Evolutionary conservation across 2,113 vertebrate species (phyloP).

Genomic region (Dromiciops gliroides): DNA sequence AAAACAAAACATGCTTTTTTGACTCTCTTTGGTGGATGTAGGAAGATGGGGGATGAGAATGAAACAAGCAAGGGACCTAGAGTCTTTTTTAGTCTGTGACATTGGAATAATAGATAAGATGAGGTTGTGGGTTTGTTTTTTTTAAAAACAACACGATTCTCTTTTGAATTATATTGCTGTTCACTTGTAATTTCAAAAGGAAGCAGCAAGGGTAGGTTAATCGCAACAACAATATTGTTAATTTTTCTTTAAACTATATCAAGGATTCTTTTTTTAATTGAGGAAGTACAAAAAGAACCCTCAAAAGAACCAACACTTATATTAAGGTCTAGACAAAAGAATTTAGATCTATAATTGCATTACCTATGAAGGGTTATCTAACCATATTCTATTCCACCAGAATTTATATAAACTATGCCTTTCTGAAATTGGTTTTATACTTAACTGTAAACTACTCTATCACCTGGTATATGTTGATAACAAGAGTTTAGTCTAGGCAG

Average conservation of each 20-base stretch:
- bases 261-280: not conserved
- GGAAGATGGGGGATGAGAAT: not conserved
- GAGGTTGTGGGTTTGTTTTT: not conserved
- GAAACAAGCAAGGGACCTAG: not conserved
- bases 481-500: not conserved
- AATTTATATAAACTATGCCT: not conserved
- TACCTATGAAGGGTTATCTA: not conserved
- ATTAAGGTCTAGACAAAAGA: not conserved
- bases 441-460: not conserved
- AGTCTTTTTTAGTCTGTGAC: not conserved
- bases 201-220: not conserved
- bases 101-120: not conserved
- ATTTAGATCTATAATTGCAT: not conserved
- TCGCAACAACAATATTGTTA: not conserved
- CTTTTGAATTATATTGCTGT: not conserved
- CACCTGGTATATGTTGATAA: not conserved
- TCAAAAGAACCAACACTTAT: not conserved
- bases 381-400: not conserved
- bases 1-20: not conserved
- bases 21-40: not conserved
- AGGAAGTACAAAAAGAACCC: not conserved
- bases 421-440: not conserved
- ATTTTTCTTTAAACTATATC: not conserved
- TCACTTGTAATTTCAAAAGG: not conserved
- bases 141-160: not conserved